Percentiles rank a stretch among this genome's conserved stretches.
Evolutionary conservation across 2,797 vertebrate species (phyloP).

Genomic region (Synanceia verrucosa): DNA sequence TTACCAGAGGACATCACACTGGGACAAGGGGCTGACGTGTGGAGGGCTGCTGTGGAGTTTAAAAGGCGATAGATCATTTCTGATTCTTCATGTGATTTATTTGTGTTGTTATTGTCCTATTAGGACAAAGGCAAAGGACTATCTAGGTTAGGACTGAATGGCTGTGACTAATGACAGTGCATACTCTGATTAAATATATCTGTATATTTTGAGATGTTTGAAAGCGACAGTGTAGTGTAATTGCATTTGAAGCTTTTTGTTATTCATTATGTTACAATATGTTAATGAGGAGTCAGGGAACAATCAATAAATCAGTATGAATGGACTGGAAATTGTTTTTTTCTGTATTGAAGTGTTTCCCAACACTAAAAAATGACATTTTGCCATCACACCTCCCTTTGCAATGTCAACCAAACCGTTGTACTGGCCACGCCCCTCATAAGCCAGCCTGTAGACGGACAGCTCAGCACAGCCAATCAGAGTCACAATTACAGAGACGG

Average conservation of each 20-base stretch:
- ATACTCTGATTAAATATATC: neutral
- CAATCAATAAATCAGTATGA: neutral
- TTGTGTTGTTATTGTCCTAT: neutral
- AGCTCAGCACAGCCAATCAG: slow-evolving; percentile 51
- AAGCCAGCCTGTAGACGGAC: neutral
- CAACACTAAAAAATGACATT: neutral
- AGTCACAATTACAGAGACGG: fast-evolving
- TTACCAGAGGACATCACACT: slow-evolving; percentile 66
- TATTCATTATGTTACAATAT: neutral
- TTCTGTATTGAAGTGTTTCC: neutral
- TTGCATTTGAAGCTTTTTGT: neutral
- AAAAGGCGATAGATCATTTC: slow-evolving; percentile 52
- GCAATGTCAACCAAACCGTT: slow-evolving; percentile 77
- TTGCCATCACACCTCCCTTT: slow-evolving; percentile 31
- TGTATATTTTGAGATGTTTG: neutral
- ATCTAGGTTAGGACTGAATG: too few relatives aligned
- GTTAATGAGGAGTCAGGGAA: neutral
- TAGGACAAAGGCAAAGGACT: too few relatives aligned
- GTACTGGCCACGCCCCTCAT: slow-evolving; percentile 24
- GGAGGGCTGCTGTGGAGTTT: slow-evolving; percentile 76
- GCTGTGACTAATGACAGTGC: neutral
- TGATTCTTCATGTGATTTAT: neutral
- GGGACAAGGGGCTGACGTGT: slow-evolving; percentile 71
- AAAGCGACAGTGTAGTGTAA: neutral
- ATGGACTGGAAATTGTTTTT: neutral